Evolutionary conservation across 2,888 invertebrate species (phyloP).

Genomic region (Drosophila ezoana): DNA sequence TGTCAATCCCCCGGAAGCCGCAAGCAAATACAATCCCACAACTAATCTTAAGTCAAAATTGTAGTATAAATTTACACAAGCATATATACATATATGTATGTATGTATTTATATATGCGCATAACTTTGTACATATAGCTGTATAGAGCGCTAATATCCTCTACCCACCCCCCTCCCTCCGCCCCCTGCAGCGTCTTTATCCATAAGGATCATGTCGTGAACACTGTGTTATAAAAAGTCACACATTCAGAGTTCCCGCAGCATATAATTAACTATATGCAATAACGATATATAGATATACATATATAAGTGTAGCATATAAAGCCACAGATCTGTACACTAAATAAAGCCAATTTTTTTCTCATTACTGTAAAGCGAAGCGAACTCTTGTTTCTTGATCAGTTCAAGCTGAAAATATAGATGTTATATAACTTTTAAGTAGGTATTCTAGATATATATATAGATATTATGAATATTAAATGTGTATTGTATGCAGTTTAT

Average conservation of each 20-base stretch:
- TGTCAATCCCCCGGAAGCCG: neutral
- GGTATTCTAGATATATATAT: too few species aligned
- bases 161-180: neutral
- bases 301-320: neutral
- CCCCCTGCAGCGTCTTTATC: neutral
- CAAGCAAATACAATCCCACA: neutral
- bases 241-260: neutral
- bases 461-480: too few species aligned
- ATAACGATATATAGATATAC: slow-evolving; percentile 1
- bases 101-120: neutral
- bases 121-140: slow-evolving; percentile 20
- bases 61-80: slow-evolving; percentile 22
- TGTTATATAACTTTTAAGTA: neutral
- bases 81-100: neutral
- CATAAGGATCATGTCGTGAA: neutral
- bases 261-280: neutral
- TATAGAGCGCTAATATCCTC: neutral
- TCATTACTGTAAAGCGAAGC: slow-evolving; percentile 1
- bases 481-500: too few species aligned
- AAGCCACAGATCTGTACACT: slow-evolving; percentile 4
- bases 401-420: neutral
- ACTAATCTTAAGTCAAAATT: neutral
- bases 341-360: slow-evolving; percentile 32
- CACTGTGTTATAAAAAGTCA: slow-evolving; percentile 4
- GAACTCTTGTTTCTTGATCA: neutral